Conservation (phyloP, 2,113 vertebrate genomes). For the Prionailurus viverrinus region DNA sequence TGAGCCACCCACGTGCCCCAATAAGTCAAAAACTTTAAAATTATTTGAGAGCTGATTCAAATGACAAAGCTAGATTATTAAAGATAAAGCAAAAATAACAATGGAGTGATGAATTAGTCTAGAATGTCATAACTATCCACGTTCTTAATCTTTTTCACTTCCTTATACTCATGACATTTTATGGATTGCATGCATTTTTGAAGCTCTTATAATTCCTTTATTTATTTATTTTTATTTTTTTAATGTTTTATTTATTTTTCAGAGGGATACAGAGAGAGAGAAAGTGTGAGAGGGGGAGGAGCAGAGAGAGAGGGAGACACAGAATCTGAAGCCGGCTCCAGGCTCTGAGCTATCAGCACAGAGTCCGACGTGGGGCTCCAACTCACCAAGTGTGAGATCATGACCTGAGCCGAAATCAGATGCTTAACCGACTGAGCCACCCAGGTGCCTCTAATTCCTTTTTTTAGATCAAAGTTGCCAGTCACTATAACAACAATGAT, state of each 20-base stretch:
- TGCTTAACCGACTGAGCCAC: no score
- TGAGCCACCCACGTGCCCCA: neutral
- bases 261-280: no score
- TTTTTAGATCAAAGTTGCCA: neutral
- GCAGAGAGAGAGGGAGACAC: no score
- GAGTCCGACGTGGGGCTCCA: no score
- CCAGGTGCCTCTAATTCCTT: no score
- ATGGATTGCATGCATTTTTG: neutral
- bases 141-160: neutral
- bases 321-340: no score
- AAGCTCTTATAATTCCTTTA: neutral
- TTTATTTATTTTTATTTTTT: no score
- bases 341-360: no score
- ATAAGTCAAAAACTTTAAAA: neutral
- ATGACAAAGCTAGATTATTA: neutral
- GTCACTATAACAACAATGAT: neutral
- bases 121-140: neutral
- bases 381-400: no score
- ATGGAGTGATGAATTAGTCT: neutral
- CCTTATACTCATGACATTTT: conserved; percentile 23
- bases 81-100: neutral
- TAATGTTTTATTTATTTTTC: no score
- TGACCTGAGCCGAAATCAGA: no score
- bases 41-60: neutral
- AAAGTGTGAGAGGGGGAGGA: no score